These are phyloP conservation scores for Sarcophaga variegata DNA, from an alignment of 2,888 invertebrate genomes.

Conservation along the genomic window DNA sequence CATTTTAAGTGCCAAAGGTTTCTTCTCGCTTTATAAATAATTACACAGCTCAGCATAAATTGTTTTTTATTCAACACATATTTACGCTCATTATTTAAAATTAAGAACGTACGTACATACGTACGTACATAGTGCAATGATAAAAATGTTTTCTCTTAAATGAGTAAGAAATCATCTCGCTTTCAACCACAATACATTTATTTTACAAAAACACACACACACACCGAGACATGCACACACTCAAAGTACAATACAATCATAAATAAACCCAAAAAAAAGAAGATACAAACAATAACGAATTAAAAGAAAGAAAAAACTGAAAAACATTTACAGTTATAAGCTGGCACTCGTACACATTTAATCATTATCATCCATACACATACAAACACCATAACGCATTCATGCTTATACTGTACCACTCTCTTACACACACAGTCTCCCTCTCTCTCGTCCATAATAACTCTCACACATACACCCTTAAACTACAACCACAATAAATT, in stretches of 20 bases:
- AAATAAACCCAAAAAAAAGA: neutral
- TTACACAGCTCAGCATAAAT: neutral
- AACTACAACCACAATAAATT: constrained; percentile 12
- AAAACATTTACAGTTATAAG: constrained; percentile 21
- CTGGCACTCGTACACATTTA: neutral
- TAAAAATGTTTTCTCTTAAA: neutral
- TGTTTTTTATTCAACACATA: neutral
- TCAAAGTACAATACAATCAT: neutral
- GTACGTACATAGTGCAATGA: neutral
- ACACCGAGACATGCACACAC: neutral
- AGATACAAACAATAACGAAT: neutral
- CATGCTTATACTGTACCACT: neutral
- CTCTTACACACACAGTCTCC: neutral
- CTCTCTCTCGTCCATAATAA: neutral
- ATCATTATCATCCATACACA: too few relatives aligned
- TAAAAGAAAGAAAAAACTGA: neutral
- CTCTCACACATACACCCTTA: neutral
- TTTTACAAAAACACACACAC: neutral
- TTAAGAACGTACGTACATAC: neutral
- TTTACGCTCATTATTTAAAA: neutral
- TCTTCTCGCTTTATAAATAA: neutral
- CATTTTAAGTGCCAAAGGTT: neutral
- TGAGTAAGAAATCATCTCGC: neutral
- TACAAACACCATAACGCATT: too few relatives aligned
- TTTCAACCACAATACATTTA: neutral